Conservation (phyloP, 1,140 invertebrate genomes). For the Agrilus planipennis region DNA sequence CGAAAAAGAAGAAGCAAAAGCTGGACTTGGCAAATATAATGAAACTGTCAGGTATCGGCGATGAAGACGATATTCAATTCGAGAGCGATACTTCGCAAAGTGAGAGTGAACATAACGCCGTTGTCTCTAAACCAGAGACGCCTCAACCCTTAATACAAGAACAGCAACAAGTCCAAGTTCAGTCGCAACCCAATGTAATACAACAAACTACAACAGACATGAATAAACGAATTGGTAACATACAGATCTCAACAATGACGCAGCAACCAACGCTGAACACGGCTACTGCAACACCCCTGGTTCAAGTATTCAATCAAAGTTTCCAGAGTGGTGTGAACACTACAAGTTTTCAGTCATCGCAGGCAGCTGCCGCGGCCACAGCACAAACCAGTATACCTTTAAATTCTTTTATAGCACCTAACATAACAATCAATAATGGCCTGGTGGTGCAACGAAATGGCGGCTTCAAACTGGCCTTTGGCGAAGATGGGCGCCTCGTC, state of each 20-base stretch:
- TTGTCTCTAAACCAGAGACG: slow-evolving; percentile 17
- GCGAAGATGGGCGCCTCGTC: slow-evolving; percentile 31
- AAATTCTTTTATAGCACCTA: slow-evolving; percentile 28
- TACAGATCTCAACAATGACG: slow-evolving; percentile 24
- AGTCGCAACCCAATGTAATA: slow-evolving; percentile 13
- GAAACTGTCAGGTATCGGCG: slow-evolving; percentile 37
- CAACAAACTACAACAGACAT: slow-evolving; percentile 14
- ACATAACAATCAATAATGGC: slow-evolving; percentile 33
- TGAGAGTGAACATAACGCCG: slow-evolving; percentile 26
- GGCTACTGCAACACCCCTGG: slow-evolving; percentile 18
- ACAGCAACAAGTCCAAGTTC: slow-evolving; percentile 9
- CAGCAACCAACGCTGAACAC: slow-evolving; percentile 23
- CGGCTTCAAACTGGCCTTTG: slow-evolving; percentile 30
- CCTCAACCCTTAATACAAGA: slow-evolving; percentile 16
- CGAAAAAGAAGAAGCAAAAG: slow-evolving; percentile 36
- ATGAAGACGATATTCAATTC: slow-evolving; percentile 33
- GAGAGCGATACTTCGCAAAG: slow-evolving; percentile 32
- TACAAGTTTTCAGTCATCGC: slow-evolving; percentile 21
- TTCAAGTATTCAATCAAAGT: slow-evolving; percentile 19
- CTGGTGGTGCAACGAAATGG: slow-evolving; percentile 29
- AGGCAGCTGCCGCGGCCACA: slow-evolving; percentile 14
- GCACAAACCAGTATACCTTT: slow-evolving; percentile 18
- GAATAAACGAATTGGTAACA: slow-evolving; percentile 25
- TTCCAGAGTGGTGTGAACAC: slow-evolving; percentile 27
- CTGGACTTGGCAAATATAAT: slow-evolving; percentile 44